Conservation (phyloP, 2,888 invertebrate genomes). For the Pseudanteris insignis region DNA sequence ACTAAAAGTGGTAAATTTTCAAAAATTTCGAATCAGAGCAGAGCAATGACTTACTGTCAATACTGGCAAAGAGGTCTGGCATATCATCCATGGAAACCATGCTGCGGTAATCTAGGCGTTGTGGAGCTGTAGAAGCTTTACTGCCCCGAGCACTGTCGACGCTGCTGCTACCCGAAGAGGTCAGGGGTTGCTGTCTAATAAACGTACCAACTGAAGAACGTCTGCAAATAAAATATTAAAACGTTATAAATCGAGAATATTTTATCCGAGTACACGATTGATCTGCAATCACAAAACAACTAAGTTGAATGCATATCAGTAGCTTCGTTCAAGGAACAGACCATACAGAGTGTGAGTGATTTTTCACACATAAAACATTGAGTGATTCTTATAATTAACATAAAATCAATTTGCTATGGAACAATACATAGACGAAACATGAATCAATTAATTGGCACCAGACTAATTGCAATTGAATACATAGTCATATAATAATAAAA, state of each 20-base stretch:
- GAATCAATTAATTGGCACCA: too few species aligned
- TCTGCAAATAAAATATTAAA: conserved; percentile 67
- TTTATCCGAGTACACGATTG: too few species aligned
- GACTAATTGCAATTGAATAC: too few species aligned
- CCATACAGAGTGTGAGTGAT: too few species aligned
- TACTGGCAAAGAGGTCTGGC: conserved; percentile 93
- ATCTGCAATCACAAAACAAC: conserved; percentile 18
- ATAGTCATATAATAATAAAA: too few species aligned
- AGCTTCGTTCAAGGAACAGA: too few species aligned
- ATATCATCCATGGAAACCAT: conserved; percentile 95
- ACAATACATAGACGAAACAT: too few species aligned
- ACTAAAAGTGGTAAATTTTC: conserved; percentile 4
- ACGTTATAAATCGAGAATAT: too few species aligned
- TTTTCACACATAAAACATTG: too few species aligned
- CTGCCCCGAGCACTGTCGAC: conserved; percentile 73
- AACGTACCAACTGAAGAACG: conserved; percentile 88
- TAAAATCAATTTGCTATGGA: too few species aligned
- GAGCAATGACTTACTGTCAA: conserved; percentile 81
- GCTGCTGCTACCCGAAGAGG: conserved; percentile 68
- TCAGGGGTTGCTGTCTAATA: conserved; percentile 74
- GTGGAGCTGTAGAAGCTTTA: conserved; percentile 71
- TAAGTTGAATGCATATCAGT: too few species aligned
- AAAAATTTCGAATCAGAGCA: conserved; percentile 1
- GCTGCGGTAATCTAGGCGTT: conserved; percentile 87
- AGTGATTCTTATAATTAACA: too few species aligned